Evolutionary conservation across 2,888 invertebrate species (phyloP).

Genomic region (Trichacis sp.): DNA sequence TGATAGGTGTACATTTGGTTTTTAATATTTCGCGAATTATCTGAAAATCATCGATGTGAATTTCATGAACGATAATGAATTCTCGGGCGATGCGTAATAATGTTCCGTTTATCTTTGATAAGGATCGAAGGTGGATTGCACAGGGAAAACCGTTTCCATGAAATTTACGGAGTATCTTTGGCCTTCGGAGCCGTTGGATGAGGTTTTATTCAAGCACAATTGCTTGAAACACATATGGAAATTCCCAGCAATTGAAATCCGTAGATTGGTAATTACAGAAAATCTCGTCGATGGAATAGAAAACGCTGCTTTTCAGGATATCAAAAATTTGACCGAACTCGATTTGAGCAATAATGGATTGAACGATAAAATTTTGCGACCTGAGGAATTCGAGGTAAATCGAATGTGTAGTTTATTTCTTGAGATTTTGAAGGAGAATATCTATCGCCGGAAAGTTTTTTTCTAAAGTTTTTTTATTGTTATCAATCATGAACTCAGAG

Average conservation of each 20-base stretch:
- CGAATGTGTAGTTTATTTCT: too few relatives aligned
- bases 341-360: constrained; percentile 80
- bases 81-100: neutral
- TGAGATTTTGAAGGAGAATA: too few relatives aligned
- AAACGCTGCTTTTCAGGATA: constrained; percentile 74
- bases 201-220: constrained; percentile 54
- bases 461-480: too few relatives aligned
- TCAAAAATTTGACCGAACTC: constrained; percentile 74
- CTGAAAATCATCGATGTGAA: too few relatives aligned
- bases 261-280: constrained; percentile 74
- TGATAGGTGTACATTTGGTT: too few relatives aligned
- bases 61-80: neutral
- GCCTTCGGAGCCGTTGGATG: constrained; percentile 66
- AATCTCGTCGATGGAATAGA: constrained; percentile 77
- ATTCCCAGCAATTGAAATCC: constrained; percentile 72
- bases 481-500: too few relatives aligned
- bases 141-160: constrained; percentile 68
- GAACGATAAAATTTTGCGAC: constrained; percentile 72
- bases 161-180: constrained; percentile 73
- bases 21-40: too few relatives aligned
- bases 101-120: neutral
- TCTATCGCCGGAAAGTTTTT: too few relatives aligned
- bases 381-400: constrained; percentile 78
- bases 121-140: constrained; percentile 70
- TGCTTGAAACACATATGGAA: constrained; percentile 67